Percentiles rank a stretch among this genome's conserved stretches.
Conservation (phyloP, 2,797 vertebrate genomes). For the Sylvia borin region DNA sequence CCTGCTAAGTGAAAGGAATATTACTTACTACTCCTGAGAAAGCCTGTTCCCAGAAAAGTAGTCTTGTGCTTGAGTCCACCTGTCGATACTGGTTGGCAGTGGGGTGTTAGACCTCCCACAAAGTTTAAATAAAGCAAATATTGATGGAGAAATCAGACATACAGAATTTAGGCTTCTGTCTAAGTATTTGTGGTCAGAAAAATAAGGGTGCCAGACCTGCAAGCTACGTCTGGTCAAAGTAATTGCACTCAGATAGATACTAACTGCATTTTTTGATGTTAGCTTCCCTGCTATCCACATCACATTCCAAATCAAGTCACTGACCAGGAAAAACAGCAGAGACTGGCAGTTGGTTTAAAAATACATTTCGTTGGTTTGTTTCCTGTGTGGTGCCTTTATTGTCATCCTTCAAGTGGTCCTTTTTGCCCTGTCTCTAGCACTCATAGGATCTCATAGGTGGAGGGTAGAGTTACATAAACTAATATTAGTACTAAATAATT, state of each 20-base stretch:
- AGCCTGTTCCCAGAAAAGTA: constrained; percentile 33
- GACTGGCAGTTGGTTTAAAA: constrained; percentile 18
- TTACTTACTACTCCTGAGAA: background rate
- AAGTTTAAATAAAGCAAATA: constrained; percentile 65
- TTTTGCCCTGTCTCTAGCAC: background rate
- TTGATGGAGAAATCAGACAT: constrained; percentile 52
- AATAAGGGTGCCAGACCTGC: constrained; percentile 49
- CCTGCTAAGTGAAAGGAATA: background rate
- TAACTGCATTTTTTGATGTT: constrained; percentile 52
- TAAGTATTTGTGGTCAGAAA: constrained; percentile 64
- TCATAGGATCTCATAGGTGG: background rate
- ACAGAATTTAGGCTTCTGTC: constrained; percentile 60
- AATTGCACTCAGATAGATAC: constrained; percentile 53
- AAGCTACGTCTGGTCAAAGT: constrained; percentile 37
- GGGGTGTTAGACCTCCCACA: constrained; percentile 46
- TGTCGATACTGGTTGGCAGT: constrained; percentile 23
- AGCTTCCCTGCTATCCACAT: background rate
- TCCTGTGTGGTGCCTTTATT: background rate
- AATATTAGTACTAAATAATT: background rate
- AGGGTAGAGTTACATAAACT: background rate
- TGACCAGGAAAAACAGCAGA: background rate
- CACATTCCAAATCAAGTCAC: constrained; percentile 28
- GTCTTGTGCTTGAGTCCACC: constrained; percentile 2
- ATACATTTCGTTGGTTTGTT: background rate
- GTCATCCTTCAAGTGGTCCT: background rate